phyloP scores from a whole-genome alignment of 53 echinoderm and acorn worm genomes.

The Echinarachnius parma region DNA sequence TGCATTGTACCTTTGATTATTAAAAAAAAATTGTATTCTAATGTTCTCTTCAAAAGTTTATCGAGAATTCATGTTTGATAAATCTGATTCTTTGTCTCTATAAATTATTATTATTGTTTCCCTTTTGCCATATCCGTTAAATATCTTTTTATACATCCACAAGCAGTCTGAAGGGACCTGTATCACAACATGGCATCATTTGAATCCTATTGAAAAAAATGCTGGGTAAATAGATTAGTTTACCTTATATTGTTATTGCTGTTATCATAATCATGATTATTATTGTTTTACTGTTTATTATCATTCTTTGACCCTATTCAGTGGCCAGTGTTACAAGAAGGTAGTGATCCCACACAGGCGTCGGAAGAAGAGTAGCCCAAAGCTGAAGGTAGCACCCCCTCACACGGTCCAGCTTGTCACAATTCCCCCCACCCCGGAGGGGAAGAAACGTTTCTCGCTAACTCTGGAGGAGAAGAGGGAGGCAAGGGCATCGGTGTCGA shows the following conservation, averaged over 20 bases:
- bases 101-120: no score
- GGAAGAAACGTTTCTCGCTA: slow-evolving; percentile 82
- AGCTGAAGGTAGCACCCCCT: slow-evolving; percentile 46
- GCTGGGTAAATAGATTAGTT: no score
- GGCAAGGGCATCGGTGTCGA: slow-evolving; percentile 8
- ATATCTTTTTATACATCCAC: no score
- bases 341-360: slow-evolving; percentile 46
- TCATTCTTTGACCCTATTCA: slow-evolving; percentile 5
- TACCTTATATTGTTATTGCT: neutral
- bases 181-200: no score
- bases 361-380: slow-evolving; percentile 37
- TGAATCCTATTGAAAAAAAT: no score
- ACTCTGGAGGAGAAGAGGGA: slow-evolving; percentile 54
- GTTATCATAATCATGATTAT: neutral
- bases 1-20: no score
- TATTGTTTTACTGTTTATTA: neutral
- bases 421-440: slow-evolving; percentile 91
- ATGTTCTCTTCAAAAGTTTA: no score
- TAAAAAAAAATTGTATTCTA: no score
- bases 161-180: no score
- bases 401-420: slow-evolving; percentile 89
- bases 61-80: no score
- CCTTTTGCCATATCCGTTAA: no score
- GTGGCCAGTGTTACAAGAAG: slow-evolving; percentile 81
- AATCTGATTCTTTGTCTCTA: no score